A percentile compares a stretch with the other conserved stretches of the same genome.
Conservation (phyloP, 2,113 vertebrate genomes). For the Vidua chalybeata region DNA sequence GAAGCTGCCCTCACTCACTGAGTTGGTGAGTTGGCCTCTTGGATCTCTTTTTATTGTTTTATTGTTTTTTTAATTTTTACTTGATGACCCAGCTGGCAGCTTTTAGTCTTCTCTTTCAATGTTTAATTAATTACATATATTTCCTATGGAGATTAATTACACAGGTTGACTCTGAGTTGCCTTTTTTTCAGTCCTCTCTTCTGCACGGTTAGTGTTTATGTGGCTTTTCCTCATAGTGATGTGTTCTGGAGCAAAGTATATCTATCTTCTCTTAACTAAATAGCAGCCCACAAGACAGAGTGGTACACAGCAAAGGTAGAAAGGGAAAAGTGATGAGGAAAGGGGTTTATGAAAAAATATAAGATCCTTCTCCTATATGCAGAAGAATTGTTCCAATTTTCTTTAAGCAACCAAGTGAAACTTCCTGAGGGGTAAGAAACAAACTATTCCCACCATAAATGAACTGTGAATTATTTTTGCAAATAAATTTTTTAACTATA, state of each 20-base stretch:
- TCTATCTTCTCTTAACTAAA: background rate
- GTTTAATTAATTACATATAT: background rate
- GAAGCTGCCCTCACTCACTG: background rate
- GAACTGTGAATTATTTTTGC: background rate
- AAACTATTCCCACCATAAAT: background rate
- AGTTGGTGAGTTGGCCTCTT: background rate
- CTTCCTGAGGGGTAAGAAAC: background rate
- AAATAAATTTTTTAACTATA: background rate
- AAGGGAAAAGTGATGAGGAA: background rate
- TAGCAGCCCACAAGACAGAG: background rate
- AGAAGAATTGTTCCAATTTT: background rate
- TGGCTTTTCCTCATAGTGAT: background rate
- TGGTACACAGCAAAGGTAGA: background rate
- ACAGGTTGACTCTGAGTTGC: background rate
- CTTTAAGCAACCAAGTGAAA: background rate
- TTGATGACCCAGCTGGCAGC: background rate
- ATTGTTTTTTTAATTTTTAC: background rate
- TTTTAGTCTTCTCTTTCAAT: background rate
- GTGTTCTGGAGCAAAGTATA: background rate
- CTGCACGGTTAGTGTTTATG: background rate
- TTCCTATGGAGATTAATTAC: background rate
- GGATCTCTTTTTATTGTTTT: background rate
- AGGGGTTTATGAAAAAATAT: background rate
- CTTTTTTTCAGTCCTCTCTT: background rate
- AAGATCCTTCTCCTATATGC: background rate